Evolutionary conservation across 2,888 invertebrate species (phyloP).

Genomic region (Empis livida): DNA sequence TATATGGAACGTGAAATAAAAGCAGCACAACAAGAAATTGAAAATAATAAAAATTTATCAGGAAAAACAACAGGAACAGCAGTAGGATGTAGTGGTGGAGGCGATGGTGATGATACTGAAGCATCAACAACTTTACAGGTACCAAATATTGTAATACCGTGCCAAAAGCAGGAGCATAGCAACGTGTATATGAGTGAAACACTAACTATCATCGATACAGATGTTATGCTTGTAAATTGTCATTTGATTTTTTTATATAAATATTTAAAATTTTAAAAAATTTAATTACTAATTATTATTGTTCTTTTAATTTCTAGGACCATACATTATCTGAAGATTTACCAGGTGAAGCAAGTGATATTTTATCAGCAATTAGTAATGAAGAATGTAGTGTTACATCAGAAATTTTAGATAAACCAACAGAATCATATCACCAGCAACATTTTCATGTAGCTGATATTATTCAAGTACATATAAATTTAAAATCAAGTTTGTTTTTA

Average conservation of each 20-base stretch:
- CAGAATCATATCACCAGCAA: slow-evolving; percentile 18
- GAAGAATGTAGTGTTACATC: slow-evolving; percentile 60
- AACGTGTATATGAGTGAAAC: slow-evolving; percentile 39
- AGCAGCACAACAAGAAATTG: slow-evolving; percentile 1
- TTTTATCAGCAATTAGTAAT: slow-evolving; percentile 49
- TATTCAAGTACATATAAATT: slow-evolving; percentile 23
- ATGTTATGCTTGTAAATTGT: slow-evolving; percentile 36
- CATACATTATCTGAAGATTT: slow-evolving; percentile 31
- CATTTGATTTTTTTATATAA: no score
- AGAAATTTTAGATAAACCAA: slow-evolving; percentile 45
- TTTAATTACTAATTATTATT: slow-evolving; percentile 1
- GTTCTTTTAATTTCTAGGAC: slow-evolving; percentile 20
- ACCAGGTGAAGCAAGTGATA: slow-evolving; percentile 38
- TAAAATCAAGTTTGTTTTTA: neutral
- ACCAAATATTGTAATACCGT: slow-evolving; percentile 18
- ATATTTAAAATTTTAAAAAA: neutral
- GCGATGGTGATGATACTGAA: slow-evolving; percentile 5
- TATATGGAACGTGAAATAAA: slow-evolving; percentile 27
- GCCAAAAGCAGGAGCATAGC: neutral
- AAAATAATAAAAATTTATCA: slow-evolving; percentile 2
- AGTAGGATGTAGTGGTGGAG: slow-evolving; percentile 12
- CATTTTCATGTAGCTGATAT: slow-evolving; percentile 29
- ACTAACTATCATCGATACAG: slow-evolving; percentile 53
- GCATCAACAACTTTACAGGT: slow-evolving; percentile 6
- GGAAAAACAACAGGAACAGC: slow-evolving; percentile 13